Conservation (phyloP, 2,888 invertebrate genomes). For the Crocallis elinguaria region DNA sequence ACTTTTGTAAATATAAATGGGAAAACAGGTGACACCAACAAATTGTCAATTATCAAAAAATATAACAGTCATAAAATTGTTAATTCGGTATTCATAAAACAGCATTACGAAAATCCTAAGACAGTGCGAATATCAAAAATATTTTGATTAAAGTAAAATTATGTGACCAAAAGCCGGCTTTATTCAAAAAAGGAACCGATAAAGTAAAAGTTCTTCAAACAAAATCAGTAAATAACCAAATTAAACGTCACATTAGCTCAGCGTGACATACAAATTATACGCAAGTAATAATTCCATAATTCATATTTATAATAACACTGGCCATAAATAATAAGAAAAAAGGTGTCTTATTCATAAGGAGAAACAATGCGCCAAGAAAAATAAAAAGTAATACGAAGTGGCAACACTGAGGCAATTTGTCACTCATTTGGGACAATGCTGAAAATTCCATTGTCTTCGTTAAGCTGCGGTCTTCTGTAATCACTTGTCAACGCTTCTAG, state of each 20-base stretch:
- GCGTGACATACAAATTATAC: constrained; percentile 61
- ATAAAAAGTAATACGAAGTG: constrained; percentile 45
- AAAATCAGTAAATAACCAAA: constrained; percentile 74
- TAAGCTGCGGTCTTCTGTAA: constrained; percentile 59
- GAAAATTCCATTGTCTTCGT: constrained; percentile 65
- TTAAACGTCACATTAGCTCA: constrained; percentile 66
- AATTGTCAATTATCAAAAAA: constrained; percentile 23
- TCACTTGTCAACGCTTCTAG: constrained; percentile 70
- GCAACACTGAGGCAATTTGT: constrained; percentile 64
- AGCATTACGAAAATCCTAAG: constrained; percentile 23
- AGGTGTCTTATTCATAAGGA: constrained; percentile 44
- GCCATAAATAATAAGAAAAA: constrained; percentile 60
- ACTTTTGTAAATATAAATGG: constrained; percentile 19
- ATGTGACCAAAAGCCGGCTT: constrained; percentile 27
- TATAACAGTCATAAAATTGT: constrained; percentile 9
- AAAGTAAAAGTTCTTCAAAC: constrained; percentile 45
- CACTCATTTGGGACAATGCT: constrained; percentile 64
- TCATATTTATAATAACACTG: constrained; percentile 62
- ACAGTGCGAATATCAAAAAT: constrained; percentile 31
- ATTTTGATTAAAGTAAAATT: constrained; percentile 37
- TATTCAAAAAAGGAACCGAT: constrained; percentile 28
- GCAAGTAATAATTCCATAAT: constrained; percentile 64
- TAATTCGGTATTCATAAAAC: constrained; percentile 22
- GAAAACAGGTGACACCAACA: constrained; percentile 5
- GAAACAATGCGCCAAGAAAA: constrained; percentile 61